Conservation (phyloP, 2,113 vertebrate species). For the Pseudolaguvia tuberculata region DNA sequence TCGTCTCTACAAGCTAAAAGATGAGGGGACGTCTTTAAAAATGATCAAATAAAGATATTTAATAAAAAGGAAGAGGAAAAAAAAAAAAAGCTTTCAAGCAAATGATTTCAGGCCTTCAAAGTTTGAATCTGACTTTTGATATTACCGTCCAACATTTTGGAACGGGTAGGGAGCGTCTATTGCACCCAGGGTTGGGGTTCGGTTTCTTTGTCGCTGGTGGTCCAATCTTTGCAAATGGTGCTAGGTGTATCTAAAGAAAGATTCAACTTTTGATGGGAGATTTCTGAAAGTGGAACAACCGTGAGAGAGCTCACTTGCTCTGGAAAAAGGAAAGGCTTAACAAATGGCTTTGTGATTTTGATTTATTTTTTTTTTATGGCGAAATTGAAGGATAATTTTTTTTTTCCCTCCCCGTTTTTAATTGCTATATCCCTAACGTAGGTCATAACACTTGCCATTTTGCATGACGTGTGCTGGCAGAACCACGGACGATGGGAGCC, state of each 20-base stretch:
- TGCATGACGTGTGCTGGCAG: not conserved
- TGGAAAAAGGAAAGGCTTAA: slow-evolving; percentile 46
- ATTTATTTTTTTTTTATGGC: not conserved
- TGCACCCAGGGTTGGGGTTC: not conserved
- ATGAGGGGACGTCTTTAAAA: slow-evolving; percentile 48
- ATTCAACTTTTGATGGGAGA: slow-evolving; percentile 73
- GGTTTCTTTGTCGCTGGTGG: slow-evolving; percentile 43
- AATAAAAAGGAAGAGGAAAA: not conserved
- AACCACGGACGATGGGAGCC: not conserved
- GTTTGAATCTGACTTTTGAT: slow-evolving; percentile 67
- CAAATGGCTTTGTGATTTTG: slow-evolving; percentile 29
- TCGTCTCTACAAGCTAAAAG: slow-evolving; percentile 67
- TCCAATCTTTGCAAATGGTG: slow-evolving; percentile 45
- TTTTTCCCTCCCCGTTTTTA: slow-evolving; percentile 23
- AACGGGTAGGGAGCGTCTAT: slow-evolving; percentile 39
- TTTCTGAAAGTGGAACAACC: slow-evolving; percentile 60
- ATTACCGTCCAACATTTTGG: slow-evolving; percentile 53
- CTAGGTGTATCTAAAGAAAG: slow-evolving; percentile 38
- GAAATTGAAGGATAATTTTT: not conserved
- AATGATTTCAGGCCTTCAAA: slow-evolving; percentile 75
- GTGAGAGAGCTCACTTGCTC: slow-evolving; percentile 60
- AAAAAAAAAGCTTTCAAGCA: slow-evolving; percentile 63
- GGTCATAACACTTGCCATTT: too few species aligned
- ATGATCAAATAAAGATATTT: not conserved
- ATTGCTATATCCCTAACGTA: not conserved